Percentiles rank a stretch among this genome's conserved stretches.
Conservation (phyloP, 2,113 vertebrate species). For the Austrofundulus limnaeus region DNA sequence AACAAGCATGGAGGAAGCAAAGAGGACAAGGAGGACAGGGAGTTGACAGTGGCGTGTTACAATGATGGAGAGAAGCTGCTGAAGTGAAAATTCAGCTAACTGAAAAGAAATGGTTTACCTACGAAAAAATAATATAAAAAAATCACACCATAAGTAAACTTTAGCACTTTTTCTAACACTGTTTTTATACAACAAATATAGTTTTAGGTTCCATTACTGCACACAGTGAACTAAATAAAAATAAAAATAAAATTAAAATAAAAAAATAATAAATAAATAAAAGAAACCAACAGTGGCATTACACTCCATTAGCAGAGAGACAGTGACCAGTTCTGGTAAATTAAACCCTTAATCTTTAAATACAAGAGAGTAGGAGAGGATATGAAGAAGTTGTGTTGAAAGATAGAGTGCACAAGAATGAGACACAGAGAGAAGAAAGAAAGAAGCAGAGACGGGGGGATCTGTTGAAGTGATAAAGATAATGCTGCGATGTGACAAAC, state of each 20-base stretch:
- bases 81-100: neutral
- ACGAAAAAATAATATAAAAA: too few species aligned
- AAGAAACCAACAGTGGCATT: neutral
- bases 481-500: conserved; percentile 41
- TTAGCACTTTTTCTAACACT: too few species aligned
- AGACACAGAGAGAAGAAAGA: conserved; percentile 25
- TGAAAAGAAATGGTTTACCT: too few species aligned
- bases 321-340: conserved; percentile 2
- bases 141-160: too few species aligned
- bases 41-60: neutral
- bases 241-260: too few species aligned
- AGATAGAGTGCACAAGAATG: neutral
- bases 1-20: conserved; percentile 5
- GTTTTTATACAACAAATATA: too few species aligned
- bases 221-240: neutral
- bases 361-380: conserved; percentile 2
- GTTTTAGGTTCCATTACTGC: neutral
- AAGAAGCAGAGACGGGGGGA: conserved; percentile 28
- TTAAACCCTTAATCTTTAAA: conserved; percentile 6
- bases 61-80: conserved; percentile 8
- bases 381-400: neutral
- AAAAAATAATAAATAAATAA: too few species aligned
- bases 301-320: neutral
- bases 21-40: conserved; percentile 8
- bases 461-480: conserved; percentile 48